These are phyloP conservation scores for Naja naja DNA, from an alignment of 2,113 vertebrate species.

Conservation along the genomic window DNA sequence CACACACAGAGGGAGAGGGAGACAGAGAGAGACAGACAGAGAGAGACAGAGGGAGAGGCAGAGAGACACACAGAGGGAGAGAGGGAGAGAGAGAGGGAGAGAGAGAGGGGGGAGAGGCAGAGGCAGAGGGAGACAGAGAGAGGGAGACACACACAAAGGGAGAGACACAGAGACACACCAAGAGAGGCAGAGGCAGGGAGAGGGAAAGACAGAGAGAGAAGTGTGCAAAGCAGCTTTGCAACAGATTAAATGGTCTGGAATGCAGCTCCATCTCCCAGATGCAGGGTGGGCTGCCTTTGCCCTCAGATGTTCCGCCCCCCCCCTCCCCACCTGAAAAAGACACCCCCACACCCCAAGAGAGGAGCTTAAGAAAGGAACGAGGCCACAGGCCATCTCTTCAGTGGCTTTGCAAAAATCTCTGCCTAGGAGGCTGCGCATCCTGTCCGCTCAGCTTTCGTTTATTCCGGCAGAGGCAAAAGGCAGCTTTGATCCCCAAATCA, in stretches of 20 bases:
- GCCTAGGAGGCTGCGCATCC: background rate
- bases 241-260: constrained; percentile 9
- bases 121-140: no score
- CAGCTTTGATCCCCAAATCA: background rate
- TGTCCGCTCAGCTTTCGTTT: no score
- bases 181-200: no score
- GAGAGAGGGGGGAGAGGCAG: no score
- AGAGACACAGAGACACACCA: no score
- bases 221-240: background rate
- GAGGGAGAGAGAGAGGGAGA: no score
- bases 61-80: no score
- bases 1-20: no score
- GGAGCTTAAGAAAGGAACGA: background rate
- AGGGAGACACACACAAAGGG: no score
- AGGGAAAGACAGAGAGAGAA: background rate
- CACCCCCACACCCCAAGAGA: background rate
- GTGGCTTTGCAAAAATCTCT: background rate
- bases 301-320: background rate
- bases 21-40: no score
- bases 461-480: background rate
- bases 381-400: background rate
- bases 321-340: background rate
- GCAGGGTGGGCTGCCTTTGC: background rate
- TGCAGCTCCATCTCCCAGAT: background rate
- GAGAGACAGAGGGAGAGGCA: no score